These are phyloP conservation scores for Alviniconcha marisindica DNA, from an alignment of 1,140 invertebrate species.

Conservation along the genomic window DNA sequence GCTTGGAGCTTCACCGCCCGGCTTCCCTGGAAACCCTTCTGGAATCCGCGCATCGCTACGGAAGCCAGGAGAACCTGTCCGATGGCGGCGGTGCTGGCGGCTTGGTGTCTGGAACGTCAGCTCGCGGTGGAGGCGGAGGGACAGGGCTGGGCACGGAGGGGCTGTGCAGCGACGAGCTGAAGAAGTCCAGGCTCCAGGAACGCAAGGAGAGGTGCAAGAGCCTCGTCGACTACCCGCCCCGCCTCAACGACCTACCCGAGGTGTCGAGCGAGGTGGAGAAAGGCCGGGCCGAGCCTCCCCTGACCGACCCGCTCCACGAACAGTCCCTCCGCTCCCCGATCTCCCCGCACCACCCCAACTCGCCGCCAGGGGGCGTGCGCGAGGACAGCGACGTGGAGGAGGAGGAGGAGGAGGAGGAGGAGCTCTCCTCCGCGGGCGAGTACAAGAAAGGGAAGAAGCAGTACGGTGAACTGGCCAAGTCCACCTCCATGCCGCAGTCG, in stretches of 20 bases:
- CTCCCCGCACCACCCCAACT: not conserved
- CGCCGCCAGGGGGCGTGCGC: not conserved
- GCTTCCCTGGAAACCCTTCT: conserved; percentile 49
- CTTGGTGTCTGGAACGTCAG: conserved; percentile 33
- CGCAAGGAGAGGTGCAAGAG: conserved; percentile 35
- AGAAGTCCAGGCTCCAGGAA: conserved; percentile 23
- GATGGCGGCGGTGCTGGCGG: not conserved
- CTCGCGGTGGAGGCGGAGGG: conserved; percentile 46
- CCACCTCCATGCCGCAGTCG: conserved; percentile 20
- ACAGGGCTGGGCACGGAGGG: conserved; percentile 41
- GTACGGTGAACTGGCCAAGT: conserved; percentile 32
- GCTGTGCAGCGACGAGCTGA: conserved; percentile 23
- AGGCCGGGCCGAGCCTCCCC: not conserved
- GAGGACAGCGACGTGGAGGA: conserved; percentile 25
- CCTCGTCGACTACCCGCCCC: conserved; percentile 44
- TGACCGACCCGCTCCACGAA: not conserved
- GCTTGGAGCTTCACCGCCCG: conserved; percentile 55
- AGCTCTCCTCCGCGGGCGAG: not conserved
- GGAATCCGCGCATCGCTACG: conserved; percentile 44
- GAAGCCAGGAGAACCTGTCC: conserved; percentile 64
- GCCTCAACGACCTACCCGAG: conserved; percentile 36
- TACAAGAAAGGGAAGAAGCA: not conserved
- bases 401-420: conserved; percentile 18
- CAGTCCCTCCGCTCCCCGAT: not conserved
- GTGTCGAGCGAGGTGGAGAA: conserved; percentile 39